Evolutionary conservation across 2,797 vertebrate species (phyloP).

Genomic region (Cetoscarus ocellatus): DNA sequence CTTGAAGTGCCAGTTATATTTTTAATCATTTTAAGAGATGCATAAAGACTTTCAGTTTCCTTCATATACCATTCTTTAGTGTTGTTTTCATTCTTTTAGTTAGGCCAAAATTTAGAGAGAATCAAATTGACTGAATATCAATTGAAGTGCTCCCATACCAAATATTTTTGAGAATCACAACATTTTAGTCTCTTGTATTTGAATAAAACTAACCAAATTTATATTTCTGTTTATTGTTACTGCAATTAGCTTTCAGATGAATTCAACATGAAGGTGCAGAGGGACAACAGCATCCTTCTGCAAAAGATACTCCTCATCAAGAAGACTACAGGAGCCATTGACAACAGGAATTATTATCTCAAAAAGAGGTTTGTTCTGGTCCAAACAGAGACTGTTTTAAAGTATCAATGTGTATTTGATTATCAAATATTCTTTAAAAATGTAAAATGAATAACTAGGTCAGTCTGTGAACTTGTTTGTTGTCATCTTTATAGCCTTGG

Average conservation of each 20-base stretch:
- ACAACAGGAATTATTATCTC: conserved; percentile 76
- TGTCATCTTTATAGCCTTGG: conserved; percentile 69
- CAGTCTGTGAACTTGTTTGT: conserved; percentile 8
- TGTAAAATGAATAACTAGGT: no score
- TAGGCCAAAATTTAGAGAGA: no score
- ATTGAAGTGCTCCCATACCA: background rate
- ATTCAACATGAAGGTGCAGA: conserved; percentile 68
- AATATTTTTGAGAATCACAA: background rate
- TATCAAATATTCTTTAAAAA: no score
- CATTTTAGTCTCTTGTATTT: background rate
- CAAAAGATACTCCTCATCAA: conserved; percentile 83
- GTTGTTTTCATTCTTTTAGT: no score
- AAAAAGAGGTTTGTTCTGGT: conserved; percentile 77
- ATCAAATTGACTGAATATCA: background rate
- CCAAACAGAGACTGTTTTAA: background rate
- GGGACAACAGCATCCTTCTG: conserved; percentile 82
- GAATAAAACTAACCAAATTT: background rate
- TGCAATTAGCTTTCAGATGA: conserved; percentile 82
- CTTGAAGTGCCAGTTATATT: no score
- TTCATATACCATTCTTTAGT: no score
- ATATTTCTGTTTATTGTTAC: background rate
- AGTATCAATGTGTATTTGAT: no score
- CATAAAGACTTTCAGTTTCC: no score
- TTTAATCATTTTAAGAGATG: no score
- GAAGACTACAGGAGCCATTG: conserved; percentile 73